Conservation (phyloP, 2,888 invertebrate genomes). For the Subacronicta megacephala region DNA sequence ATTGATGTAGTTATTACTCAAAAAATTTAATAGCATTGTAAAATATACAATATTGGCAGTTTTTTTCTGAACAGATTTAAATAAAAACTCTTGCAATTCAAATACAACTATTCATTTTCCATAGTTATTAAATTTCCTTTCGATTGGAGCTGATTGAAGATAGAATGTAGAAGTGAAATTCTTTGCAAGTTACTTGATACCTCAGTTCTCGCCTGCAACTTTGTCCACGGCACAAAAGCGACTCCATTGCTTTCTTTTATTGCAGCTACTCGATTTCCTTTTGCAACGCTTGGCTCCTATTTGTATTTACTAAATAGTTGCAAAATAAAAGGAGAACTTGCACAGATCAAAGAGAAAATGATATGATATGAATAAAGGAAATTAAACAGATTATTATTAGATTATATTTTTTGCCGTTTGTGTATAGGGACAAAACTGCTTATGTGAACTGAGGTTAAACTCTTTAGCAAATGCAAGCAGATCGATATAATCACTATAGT, state of each 20-base stretch:
- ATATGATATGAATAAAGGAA: background rate
- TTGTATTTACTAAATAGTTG: slow-evolving; percentile 32
- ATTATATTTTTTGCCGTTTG: too few species aligned
- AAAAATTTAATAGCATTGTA: too few species aligned
- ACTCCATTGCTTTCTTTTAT: slow-evolving; percentile 46
- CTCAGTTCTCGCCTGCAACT: slow-evolving; percentile 44
- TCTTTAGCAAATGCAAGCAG: too few species aligned
- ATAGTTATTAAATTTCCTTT: slow-evolving; percentile 39
- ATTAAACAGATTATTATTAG: too few species aligned
- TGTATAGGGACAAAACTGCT: too few species aligned
- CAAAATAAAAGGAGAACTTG: slow-evolving; percentile 11
- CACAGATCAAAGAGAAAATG: too few species aligned
- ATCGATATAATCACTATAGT: too few species aligned
- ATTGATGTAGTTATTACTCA: too few species aligned
- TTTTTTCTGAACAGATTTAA: background rate
- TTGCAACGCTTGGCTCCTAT: slow-evolving; percentile 29
- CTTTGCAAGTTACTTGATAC: slow-evolving; percentile 47
- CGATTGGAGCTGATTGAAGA: slow-evolving; percentile 42
- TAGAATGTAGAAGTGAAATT: slow-evolving; percentile 45
- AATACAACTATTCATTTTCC: slow-evolving; percentile 22
- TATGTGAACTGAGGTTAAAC: too few species aligned
- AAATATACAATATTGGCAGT: too few species aligned
- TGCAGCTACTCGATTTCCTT: slow-evolving; percentile 53
- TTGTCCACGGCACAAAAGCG: slow-evolving; percentile 42
- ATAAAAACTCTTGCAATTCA: slow-evolving; percentile 4